phyloP scores from a whole-genome alignment of 2,797 vertebrate species.

The Erethizon dorsatum region DNA sequence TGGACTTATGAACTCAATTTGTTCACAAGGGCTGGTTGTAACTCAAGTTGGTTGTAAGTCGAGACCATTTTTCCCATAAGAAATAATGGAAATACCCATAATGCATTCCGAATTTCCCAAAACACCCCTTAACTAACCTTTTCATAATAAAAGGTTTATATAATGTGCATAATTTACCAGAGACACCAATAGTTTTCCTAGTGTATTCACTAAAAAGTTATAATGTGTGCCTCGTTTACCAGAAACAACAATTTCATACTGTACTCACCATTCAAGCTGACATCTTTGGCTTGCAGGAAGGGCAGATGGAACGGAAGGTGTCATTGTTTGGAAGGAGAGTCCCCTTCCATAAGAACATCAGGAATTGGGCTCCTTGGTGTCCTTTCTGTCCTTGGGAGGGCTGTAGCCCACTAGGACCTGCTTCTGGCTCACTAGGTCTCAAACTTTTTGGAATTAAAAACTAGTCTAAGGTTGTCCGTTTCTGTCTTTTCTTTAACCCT shows the following conservation, averaged over 20 bases:
- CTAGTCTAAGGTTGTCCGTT: background rate
- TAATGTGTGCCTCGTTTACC: background rate
- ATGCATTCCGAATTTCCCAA: background rate
- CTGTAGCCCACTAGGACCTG: background rate
- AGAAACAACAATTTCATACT: background rate
- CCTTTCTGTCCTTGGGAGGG: background rate
- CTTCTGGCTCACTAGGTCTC: background rate
- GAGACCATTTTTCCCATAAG: background rate
- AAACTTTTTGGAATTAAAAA: background rate
- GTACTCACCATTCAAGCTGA: background rate
- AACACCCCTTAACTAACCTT: background rate
- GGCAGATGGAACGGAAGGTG: background rate
- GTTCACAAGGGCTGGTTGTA: background rate
- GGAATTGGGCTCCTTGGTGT: background rate
- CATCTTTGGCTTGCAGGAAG: background rate
- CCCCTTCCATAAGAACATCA: too few species aligned
- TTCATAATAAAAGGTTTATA: background rate
- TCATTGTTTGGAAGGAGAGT: background rate
- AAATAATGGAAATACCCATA: background rate
- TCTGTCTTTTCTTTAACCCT: background rate
- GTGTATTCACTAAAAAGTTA: background rate
- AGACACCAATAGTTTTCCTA: background rate
- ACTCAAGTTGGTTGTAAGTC: background rate
- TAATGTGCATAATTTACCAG: background rate
- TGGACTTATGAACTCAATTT: background rate